A percentile compares a stretch with the other conserved stretches of the same genome.
phyloP scores from a whole-genome alignment of 2,113 vertebrate species.

The Pogona vitticeps region DNA sequence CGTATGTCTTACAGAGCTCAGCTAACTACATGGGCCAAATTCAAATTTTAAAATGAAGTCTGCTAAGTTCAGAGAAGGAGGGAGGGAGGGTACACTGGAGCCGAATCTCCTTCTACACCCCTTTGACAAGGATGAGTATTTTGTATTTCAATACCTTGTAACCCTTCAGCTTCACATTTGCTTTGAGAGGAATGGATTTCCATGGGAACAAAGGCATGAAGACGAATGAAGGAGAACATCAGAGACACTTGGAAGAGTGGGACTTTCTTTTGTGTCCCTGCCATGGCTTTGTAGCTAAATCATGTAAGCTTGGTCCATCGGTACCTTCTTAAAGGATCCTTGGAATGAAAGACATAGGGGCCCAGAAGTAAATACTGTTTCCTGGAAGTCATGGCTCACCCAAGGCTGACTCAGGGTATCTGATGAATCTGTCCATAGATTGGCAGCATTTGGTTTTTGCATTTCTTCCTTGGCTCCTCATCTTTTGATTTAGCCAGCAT shows the following conservation, averaged over 20 bases:
- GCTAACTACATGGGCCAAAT: not conserved
- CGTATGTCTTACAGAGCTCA: not conserved
- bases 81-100: not conserved
- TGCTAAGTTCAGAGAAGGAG: not conserved
- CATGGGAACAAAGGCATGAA: not conserved
- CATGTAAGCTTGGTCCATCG: not conserved
- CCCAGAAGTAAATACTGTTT: not conserved
- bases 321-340: not conserved
- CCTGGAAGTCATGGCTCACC: not conserved
- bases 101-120: not conserved
- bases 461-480: not conserved
- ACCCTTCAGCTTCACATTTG: not conserved
- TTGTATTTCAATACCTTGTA: not conserved
- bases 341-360: not conserved
- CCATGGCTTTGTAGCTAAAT: not conserved
- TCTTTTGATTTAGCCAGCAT: not conserved
- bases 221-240: not conserved
- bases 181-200: not conserved
- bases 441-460: not conserved
- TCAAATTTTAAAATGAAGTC: not conserved
- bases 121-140: not conserved
- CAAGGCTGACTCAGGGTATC: not conserved
- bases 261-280: not conserved
- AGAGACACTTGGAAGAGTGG: not conserved
- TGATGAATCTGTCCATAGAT: not conserved